These are phyloP conservation scores for Cephonodes hylas DNA, from an alignment of 2,888 invertebrate species.

Conservation along the genomic window DNA sequence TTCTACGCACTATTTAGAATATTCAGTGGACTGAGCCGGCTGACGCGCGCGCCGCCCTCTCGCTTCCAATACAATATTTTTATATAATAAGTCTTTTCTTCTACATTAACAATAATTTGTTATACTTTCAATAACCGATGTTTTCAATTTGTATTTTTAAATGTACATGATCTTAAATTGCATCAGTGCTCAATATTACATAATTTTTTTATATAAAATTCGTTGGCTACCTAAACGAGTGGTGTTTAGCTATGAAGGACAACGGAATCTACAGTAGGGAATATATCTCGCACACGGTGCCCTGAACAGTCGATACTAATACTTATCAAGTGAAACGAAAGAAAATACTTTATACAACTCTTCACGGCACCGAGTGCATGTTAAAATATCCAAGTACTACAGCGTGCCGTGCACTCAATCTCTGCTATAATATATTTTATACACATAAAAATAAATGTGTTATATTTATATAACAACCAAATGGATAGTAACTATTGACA, in stretches of 20 bases:
- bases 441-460: slow-evolving; percentile 1
- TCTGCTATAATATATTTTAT: neutral
- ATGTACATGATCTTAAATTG: slow-evolving; percentile 66
- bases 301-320: slow-evolving; percentile 26
- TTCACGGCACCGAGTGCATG: neutral
- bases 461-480: neutral
- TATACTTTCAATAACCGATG: slow-evolving; percentile 55
- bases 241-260: slow-evolving; percentile 64
- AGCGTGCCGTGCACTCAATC: neutral
- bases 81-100: slow-evolving; percentile 71
- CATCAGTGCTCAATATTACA: slow-evolving; percentile 76
- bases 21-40: slow-evolving; percentile 51
- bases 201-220: slow-evolving; percentile 67
- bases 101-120: slow-evolving; percentile 75
- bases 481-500: neutral
- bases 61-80: slow-evolving; percentile 35
- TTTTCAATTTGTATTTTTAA: slow-evolving; percentile 52
- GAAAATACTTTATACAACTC: neutral
- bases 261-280: slow-evolving; percentile 66
- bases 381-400: neutral
- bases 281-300: slow-evolving; percentile 53
- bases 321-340: neutral
- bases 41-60: slow-evolving; percentile 36
- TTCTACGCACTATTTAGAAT: slow-evolving; percentile 75
- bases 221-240: slow-evolving; percentile 77